A percentile compares a stretch with the other conserved stretches of the same genome.
These are phyloP conservation scores for Acipenser oxyrinchus DNA, from an alignment of 2,797 vertebrate species.

Conservation along the genomic window DNA sequence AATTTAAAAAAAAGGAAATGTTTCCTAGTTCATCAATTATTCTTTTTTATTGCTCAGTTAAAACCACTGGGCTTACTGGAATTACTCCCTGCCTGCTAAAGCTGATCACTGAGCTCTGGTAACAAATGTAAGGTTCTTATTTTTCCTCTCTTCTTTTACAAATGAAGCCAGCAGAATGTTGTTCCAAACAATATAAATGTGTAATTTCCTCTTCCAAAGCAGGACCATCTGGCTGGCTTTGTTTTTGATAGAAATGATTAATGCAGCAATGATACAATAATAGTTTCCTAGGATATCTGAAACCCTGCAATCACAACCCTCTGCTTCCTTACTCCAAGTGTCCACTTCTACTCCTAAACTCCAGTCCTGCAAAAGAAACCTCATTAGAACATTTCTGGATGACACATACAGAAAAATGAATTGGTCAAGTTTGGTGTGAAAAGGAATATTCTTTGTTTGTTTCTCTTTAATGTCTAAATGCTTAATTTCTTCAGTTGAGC, in stretches of 20 bases:
- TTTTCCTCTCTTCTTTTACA: neutral
- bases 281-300: conserved; percentile 21
- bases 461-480: too few species aligned
- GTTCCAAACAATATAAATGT: conserved; percentile 23
- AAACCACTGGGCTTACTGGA: too few species aligned
- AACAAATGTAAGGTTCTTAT: neutral
- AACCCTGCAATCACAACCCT: neutral
- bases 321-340: neutral
- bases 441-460: too few species aligned
- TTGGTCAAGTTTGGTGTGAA: too few species aligned
- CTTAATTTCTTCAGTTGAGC: too few species aligned
- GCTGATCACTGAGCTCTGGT: neutral
- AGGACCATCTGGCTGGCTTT: conserved; percentile 29
- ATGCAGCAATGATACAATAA: conserved; percentile 31
- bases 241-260: conserved; percentile 27
- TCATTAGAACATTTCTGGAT: too few species aligned
- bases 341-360: neutral
- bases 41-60: too few species aligned
- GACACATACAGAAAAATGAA: too few species aligned
- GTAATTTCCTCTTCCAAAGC: conserved; percentile 38
- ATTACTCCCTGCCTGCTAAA: neutral
- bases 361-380: neutral
- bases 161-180: conserved; percentile 3
- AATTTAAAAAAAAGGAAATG: too few species aligned
- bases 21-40: too few species aligned